phyloP scores from a whole-genome alignment of 1,140 invertebrate species.

The Zaprionus africanus region DNA sequence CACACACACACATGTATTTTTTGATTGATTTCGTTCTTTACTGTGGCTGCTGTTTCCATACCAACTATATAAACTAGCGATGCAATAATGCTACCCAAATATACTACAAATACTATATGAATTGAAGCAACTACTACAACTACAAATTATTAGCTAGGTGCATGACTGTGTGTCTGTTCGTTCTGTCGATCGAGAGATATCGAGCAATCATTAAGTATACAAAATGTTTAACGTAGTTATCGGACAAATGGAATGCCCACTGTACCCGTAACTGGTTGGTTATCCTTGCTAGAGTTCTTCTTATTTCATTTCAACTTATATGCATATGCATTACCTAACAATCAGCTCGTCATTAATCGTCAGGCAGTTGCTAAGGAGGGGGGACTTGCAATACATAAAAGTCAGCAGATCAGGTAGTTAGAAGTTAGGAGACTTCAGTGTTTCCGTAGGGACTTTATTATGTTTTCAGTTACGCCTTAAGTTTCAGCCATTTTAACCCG shows the following conservation, averaged over 20 bases:
- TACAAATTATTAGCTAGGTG: slow-evolving; percentile 72
- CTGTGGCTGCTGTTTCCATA: slow-evolving; percentile 50
- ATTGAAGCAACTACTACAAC: neutral
- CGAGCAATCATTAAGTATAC: slow-evolving; percentile 28
- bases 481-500: slow-evolving; percentile 61
- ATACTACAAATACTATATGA: slow-evolving; percentile 3
- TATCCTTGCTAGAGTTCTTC: slow-evolving; percentile 45
- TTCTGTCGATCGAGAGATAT: slow-evolving; percentile 56
- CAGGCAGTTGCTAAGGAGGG: slow-evolving; percentile 1
- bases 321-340: slow-evolving; percentile 56
- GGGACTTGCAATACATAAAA: neutral
- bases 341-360: slow-evolving; percentile 67
- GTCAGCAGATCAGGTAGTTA: slow-evolving; percentile 12
- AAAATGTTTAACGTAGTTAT: slow-evolving; percentile 40
- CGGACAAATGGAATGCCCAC: slow-evolving; percentile 32
- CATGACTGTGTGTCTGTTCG: slow-evolving; percentile 62
- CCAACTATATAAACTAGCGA: slow-evolving; percentile 54
- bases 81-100: slow-evolving; percentile 36
- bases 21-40: slow-evolving; percentile 26
- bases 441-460: slow-evolving; percentile 26
- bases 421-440: slow-evolving; percentile 21
- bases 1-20: slow-evolving; percentile 23
- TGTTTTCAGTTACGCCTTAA: slow-evolving; percentile 60
- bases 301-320: slow-evolving; percentile 38
- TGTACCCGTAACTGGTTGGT: slow-evolving; percentile 37